phyloP scores from a whole-genome alignment of 2,797 vertebrate genomes.

The Manis javanica region DNA sequence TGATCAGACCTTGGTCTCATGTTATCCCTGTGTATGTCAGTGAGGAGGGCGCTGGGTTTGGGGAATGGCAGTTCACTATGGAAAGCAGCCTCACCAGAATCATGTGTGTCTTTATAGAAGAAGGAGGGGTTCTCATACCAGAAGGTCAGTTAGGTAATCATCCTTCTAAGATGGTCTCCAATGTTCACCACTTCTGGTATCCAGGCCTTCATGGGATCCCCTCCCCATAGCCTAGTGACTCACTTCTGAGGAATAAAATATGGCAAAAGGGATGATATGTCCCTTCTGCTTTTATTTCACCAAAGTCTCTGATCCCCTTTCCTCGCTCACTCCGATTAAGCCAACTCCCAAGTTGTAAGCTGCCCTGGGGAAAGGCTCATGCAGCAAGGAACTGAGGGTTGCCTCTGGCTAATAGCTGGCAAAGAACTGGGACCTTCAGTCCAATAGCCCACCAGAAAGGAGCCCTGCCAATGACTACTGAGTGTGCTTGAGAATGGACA shows the following conservation, averaged over 20 bases:
- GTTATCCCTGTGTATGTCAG: not conserved
- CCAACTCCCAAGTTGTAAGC: not conserved
- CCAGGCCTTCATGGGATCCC: not conserved
- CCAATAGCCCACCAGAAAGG: not conserved
- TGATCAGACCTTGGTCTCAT: not conserved
- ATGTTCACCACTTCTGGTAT: not conserved
- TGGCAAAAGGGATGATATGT: not conserved
- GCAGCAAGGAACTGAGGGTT: not conserved
- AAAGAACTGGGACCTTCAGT: not conserved
- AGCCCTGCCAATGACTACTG: not conserved
- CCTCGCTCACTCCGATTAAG: not conserved
- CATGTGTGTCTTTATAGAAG: not conserved
- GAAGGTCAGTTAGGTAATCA: not conserved
- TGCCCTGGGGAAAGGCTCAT: not conserved
- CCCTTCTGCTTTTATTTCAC: not conserved
- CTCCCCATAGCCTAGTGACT: not conserved
- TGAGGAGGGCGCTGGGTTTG: not conserved
- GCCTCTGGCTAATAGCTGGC: not conserved
- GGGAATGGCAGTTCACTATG: not conserved
- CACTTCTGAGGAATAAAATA: constrained; percentile 6
- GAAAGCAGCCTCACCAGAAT: not conserved
- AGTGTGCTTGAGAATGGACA: not conserved
- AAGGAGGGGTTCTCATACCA: not conserved
- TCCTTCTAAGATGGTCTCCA: not conserved
- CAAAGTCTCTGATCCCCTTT: not conserved